A percentile compares a stretch with the other conserved stretches of the same genome.
These are phyloP conservation scores for Lutjanus erythropterus DNA, from an alignment of 2,113 vertebrate genomes.

Conservation along the genomic window DNA sequence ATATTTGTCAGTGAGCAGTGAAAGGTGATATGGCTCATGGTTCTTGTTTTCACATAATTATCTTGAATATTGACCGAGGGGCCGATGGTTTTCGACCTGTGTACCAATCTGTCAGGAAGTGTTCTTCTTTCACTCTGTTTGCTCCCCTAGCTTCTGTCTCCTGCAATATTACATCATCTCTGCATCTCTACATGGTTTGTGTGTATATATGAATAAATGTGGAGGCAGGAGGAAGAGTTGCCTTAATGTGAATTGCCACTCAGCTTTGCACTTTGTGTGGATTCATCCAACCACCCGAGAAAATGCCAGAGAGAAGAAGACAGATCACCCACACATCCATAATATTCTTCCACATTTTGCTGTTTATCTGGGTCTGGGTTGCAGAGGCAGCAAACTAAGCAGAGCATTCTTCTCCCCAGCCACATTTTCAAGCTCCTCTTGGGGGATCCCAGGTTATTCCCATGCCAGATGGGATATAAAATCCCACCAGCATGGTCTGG, in stretches of 20 bases:
- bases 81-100: not conserved
- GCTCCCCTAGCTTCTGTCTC: constrained; percentile 1
- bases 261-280: constrained; percentile 19
- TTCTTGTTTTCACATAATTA: constrained; percentile 5
- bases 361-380: constrained; percentile 29
- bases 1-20: constrained; percentile 1
- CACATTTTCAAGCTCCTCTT: constrained; percentile 33
- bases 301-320: constrained; percentile 15
- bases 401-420: constrained; percentile 18
- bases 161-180: constrained; percentile 37
- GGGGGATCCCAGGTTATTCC: constrained; percentile 44
- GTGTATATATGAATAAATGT: constrained; percentile 26
- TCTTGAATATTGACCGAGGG: constrained; percentile 6
- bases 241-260: constrained; percentile 32
- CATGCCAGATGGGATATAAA: constrained; percentile 50
- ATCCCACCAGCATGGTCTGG: constrained; percentile 28
- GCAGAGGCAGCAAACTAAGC: constrained; percentile 25
- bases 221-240: constrained; percentile 8
- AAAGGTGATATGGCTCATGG: not conserved
- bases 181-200: constrained; percentile 24
- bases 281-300: constrained; percentile 15
- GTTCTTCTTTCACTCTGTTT: not conserved
- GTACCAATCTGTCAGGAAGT: not conserved
- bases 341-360: constrained; percentile 22
- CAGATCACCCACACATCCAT: constrained; percentile 17